Conservation (phyloP, 1,140 invertebrate species). For the Streblospio benedicti region DNA sequence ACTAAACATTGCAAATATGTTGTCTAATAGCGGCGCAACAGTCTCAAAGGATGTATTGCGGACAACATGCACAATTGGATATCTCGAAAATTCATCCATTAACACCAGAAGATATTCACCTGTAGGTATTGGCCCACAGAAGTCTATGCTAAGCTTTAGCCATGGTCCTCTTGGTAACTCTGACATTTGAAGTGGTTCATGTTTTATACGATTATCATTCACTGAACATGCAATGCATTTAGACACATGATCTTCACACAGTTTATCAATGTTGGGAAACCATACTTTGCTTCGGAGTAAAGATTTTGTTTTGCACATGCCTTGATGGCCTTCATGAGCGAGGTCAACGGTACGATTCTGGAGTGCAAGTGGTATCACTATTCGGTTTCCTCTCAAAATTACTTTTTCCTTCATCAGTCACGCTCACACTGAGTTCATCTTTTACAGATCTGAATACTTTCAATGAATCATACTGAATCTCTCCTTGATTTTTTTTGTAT, state of each 20-base stretch:
- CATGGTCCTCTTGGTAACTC: slow-evolving; percentile 21
- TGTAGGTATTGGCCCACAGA: slow-evolving; percentile 29
- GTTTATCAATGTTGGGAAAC: slow-evolving; percentile 20
- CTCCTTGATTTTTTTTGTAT: no score
- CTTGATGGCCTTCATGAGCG: neutral
- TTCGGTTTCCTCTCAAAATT: neutral
- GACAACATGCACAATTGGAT: slow-evolving; percentile 27
- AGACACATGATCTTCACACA: slow-evolving; percentile 16
- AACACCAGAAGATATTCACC: slow-evolving; percentile 29
- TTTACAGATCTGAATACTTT: neutral
- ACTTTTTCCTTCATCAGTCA: neutral
- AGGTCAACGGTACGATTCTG: neutral
- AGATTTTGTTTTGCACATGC: slow-evolving; percentile 16
- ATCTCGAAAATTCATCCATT: slow-evolving; percentile 31
- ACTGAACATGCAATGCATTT: slow-evolving; percentile 21
- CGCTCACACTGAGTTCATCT: slow-evolving; percentile 2
- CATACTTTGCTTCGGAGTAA: slow-evolving; percentile 21
- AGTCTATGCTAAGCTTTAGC: slow-evolving; percentile 28
- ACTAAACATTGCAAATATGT: slow-evolving; percentile 21
- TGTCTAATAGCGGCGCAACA: slow-evolving; percentile 11
- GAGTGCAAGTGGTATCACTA: neutral
- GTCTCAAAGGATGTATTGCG: slow-evolving; percentile 14
- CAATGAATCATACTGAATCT: no score
- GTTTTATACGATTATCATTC: slow-evolving; percentile 14
- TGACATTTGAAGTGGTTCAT: slow-evolving; percentile 24